phyloP scores from a whole-genome alignment of 2,888 invertebrate species.

The Melangyna quadrimaculata region DNA sequence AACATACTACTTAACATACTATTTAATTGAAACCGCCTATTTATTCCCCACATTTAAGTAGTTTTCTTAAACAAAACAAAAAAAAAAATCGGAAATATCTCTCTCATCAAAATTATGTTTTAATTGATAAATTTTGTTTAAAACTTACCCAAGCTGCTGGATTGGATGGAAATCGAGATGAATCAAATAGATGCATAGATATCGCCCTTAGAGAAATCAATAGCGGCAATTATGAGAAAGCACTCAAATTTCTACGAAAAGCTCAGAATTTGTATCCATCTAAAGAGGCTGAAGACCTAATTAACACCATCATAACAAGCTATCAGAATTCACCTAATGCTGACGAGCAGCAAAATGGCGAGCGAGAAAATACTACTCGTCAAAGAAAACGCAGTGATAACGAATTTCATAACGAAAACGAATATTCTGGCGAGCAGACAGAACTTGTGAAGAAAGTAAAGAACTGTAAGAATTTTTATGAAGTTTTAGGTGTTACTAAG shows the following conservation, averaged over 20 bases:
- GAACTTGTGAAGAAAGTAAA: slow-evolving; percentile 84
- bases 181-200: slow-evolving; percentile 86
- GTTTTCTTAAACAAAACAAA: neutral
- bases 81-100: neutral
- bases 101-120: neutral
- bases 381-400: slow-evolving; percentile 76
- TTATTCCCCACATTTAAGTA: neutral
- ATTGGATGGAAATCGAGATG: slow-evolving; percentile 88
- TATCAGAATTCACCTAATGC: slow-evolving; percentile 57
- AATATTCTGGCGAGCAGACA: slow-evolving; percentile 89
- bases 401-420: slow-evolving; percentile 78
- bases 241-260: slow-evolving; percentile 85
- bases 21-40: neutral
- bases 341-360: neutral
- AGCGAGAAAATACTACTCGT: slow-evolving; percentile 73
- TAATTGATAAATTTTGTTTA: slow-evolving; percentile 40
- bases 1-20: neutral
- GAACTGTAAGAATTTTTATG: slow-evolving; percentile 89
- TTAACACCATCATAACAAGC: slow-evolving; percentile 73
- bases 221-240: slow-evolving; percentile 84
- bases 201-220: slow-evolving; percentile 84
- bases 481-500: slow-evolving; percentile 86
- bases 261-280: slow-evolving; percentile 86
- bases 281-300: slow-evolving; percentile 84
- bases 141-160: slow-evolving; percentile 63